Evolutionary conservation across 2,888 invertebrate genomes (phyloP).

Genomic region (Nymphalis polychloros): DNA sequence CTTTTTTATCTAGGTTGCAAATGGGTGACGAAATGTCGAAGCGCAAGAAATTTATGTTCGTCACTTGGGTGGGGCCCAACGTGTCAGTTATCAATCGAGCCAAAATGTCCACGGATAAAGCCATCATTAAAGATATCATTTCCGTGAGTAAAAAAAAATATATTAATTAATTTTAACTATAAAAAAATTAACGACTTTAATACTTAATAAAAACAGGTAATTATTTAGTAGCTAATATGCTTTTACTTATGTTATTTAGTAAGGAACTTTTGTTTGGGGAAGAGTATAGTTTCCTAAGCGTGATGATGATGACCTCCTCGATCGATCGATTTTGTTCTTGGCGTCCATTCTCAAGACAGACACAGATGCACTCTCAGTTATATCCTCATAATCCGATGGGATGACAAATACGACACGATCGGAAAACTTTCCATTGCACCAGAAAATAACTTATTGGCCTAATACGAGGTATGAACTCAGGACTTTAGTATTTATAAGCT

Average conservation of each 20-base stretch:
- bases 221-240: background rate
- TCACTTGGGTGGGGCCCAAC: conserved; percentile 89
- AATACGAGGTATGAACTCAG: too few species aligned
- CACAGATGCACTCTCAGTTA: too few species aligned
- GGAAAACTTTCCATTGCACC: too few species aligned
- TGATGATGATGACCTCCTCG: too few species aligned
- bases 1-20: conserved; percentile 75
- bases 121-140: conserved; percentile 88
- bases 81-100: conserved; percentile 90
- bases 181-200: background rate
- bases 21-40: conserved; percentile 93
- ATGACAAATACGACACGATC: too few species aligned
- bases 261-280: too few species aligned
- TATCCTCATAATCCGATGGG: too few species aligned
- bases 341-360: background rate
- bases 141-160: conserved; percentile 80
- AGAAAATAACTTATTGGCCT: too few species aligned
- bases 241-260: background rate
- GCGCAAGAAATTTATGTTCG: conserved; percentile 89
- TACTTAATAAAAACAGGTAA: background rate
- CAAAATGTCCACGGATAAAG: conserved; percentile 91
- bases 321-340: too few species aligned
- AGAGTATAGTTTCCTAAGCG: too few species aligned
- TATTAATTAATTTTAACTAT: background rate
- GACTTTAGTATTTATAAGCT: too few species aligned